These are phyloP conservation scores for Mionectes olivaceus DNA, from an alignment of 2,797 vertebrate species.

Conservation along the genomic window DNA sequence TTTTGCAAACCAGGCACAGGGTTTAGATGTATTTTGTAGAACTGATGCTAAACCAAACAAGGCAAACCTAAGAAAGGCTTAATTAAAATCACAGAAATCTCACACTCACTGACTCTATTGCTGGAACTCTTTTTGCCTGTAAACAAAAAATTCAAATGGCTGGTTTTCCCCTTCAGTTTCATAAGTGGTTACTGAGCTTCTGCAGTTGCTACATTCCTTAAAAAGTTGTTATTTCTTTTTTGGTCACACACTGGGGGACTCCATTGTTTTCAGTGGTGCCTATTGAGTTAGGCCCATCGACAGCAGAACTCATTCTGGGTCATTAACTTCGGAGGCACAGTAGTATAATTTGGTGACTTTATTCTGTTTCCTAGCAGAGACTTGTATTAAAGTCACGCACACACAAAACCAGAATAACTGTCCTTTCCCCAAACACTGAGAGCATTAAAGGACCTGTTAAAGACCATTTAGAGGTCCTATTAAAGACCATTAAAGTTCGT, in stretches of 20 bases:
- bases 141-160: slow-evolving; percentile 55
- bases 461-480: background rate
- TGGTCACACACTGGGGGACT: slow-evolving; percentile 67
- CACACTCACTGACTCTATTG: slow-evolving; percentile 42
- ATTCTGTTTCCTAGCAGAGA: slow-evolving; percentile 34
- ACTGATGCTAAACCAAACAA: slow-evolving; percentile 62
- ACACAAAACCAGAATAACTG: background rate
- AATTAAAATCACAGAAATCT: slow-evolving; percentile 61
- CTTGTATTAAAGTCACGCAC: slow-evolving; percentile 24
- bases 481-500: background rate
- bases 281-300: slow-evolving; percentile 70
- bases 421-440: background rate
- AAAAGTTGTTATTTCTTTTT: slow-evolving; percentile 71
- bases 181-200: slow-evolving; percentile 68
- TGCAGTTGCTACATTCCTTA: slow-evolving; percentile 70
- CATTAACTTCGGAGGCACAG: slow-evolving; percentile 57
- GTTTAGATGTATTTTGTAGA: slow-evolving; percentile 36
- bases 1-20: background rate
- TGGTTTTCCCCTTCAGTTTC: slow-evolving; percentile 39
- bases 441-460: background rate
- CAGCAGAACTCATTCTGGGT: slow-evolving; percentile 60
- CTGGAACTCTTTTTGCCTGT: slow-evolving; percentile 47
- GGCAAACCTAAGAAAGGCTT: slow-evolving; percentile 57
- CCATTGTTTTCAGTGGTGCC: slow-evolving; percentile 70
- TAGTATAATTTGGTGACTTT: slow-evolving; percentile 54